Evolutionary conservation across 1,140 invertebrate species (phyloP).

Genomic region (roundworm (Caenorhabditis elegans)): DNA sequence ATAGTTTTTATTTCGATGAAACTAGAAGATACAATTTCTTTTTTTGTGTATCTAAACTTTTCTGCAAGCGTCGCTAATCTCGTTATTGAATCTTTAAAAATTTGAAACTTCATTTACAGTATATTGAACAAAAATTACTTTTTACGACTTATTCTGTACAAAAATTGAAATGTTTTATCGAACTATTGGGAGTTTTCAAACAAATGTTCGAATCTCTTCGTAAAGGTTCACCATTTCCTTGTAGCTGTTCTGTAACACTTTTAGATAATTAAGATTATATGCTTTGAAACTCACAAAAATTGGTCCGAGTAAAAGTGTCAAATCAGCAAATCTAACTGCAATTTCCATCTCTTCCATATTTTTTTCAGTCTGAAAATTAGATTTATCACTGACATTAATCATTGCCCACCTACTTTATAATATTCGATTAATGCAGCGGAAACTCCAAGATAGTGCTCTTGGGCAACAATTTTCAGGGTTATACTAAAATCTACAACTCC

Average conservation of each 20-base stretch:
- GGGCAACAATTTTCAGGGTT: not conserved
- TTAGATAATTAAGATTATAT: not conserved
- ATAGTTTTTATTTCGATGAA: no score
- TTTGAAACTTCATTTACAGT: no score
- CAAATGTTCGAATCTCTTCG: not conserved
- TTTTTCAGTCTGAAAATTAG: not conserved
- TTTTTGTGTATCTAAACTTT: no score
- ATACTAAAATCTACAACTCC: conserved; percentile 20
- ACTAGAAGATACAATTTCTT: no score
- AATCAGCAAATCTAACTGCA: not conserved
- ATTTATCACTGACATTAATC: no score
- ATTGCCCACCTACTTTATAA: not conserved
- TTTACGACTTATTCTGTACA: no score
- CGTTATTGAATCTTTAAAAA: no score
- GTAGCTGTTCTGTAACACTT: not conserved
- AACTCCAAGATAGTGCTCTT: not conserved
- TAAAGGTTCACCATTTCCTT: not conserved
- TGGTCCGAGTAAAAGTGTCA: not conserved
- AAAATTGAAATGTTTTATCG: no score
- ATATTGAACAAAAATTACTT: no score
- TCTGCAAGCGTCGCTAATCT: no score
- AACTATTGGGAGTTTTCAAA: no score
- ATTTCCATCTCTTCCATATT: not conserved
- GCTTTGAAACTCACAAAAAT: not conserved
- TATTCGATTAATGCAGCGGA: not conserved